Conservation (phyloP, 2,113 vertebrate species). For the Tachuris rubrigastra region DNA sequence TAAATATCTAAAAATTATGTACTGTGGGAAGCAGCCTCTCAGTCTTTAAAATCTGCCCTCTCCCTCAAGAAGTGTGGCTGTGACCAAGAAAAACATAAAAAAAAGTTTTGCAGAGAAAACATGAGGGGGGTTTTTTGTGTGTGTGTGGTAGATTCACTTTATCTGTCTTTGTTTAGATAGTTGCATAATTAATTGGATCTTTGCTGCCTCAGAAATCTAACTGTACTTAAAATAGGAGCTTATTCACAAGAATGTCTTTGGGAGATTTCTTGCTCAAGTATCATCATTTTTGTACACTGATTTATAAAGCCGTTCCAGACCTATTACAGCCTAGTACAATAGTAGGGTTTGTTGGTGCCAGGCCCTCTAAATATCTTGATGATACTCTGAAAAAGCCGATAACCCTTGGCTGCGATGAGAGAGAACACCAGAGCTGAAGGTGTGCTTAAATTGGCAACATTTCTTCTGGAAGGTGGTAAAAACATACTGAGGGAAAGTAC, state of each 20-base stretch:
- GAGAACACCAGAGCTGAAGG: rapidly evolving
- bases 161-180: neutral
- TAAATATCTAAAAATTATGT: neutral
- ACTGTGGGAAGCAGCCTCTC: neutral
- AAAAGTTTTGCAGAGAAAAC: neutral
- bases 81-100: neutral
- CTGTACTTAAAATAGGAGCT: neutral
- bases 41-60: neutral
- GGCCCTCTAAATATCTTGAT: neutral
- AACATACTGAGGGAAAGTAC: neutral
- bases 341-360: neutral
- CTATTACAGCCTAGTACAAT: neutral
- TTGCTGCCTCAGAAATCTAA: neutral
- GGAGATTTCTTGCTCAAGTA: neutral
- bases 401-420: rapidly evolving
- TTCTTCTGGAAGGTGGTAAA: neutral
- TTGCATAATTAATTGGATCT: neutral
- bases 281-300: neutral
- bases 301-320: neutral
- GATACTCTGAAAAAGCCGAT: neutral
- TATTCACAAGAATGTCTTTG: neutral
- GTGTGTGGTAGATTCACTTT: neutral
- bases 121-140: neutral
- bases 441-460: neutral
- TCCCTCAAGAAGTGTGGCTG: neutral